Evolutionary conservation across 2,888 invertebrate genomes (phyloP).

Genomic region (Pachycephus smyrnensis): DNA sequence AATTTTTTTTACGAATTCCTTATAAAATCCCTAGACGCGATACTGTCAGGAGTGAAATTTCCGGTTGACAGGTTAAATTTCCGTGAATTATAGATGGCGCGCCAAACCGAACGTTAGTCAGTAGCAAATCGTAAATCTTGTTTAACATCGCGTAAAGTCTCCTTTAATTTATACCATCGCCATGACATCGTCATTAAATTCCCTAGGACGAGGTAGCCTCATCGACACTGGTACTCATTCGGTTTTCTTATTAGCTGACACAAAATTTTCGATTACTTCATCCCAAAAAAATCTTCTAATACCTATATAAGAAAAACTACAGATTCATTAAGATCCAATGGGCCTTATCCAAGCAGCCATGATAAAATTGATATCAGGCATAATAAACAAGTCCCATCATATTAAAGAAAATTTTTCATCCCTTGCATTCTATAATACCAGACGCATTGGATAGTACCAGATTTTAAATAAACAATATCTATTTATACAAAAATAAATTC

Average conservation of each 20-base stretch:
- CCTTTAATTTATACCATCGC: background rate
- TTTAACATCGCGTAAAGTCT: conserved; percentile 1
- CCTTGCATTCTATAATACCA: background rate
- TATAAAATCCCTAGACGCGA: background rate
- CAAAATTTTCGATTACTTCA: background rate
- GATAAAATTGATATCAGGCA: background rate
- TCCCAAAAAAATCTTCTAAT: background rate
- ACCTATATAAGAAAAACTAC: background rate
- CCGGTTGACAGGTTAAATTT: background rate
- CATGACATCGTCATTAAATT: conserved; percentile 3
- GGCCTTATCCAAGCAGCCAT: background rate
- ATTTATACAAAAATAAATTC: background rate
- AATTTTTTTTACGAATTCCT: background rate
- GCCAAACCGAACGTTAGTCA: background rate
- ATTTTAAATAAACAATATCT: background rate
- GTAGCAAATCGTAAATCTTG: background rate
- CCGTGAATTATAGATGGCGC: background rate
- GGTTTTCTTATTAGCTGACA: background rate
- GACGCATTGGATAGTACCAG: no score
- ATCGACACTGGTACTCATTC: background rate
- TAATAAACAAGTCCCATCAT: background rate
- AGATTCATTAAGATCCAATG: background rate
- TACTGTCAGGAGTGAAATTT: background rate
- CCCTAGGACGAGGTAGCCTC: background rate
- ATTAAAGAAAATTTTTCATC: background rate